Conservation (phyloP, 2,113 vertebrate species). For the Naja naja region DNA sequence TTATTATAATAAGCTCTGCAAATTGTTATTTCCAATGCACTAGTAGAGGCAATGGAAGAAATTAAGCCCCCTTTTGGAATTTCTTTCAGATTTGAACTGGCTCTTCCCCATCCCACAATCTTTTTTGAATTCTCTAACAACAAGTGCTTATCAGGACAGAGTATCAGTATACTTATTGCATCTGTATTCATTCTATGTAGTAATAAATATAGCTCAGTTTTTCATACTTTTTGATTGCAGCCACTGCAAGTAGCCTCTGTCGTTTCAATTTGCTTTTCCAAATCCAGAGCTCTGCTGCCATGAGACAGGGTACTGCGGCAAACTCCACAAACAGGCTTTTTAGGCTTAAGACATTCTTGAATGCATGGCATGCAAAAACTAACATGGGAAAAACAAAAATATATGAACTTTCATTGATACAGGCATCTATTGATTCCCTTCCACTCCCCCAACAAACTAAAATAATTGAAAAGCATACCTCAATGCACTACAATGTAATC, state of each 20-base stretch:
- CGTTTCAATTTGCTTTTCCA: conserved; percentile 84
- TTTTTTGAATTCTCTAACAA: not conserved
- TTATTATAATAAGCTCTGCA: not conserved
- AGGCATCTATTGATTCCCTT: not conserved
- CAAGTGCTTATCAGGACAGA: conserved; percentile 6
- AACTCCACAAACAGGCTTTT: conserved; percentile 92
- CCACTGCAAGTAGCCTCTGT: conserved; percentile 87
- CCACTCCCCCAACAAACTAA: not conserved
- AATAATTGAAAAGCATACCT: not conserved
- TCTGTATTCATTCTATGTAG: not conserved
- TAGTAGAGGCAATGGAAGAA: not conserved
- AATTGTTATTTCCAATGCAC: not conserved
- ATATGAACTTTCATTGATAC: not conserved
- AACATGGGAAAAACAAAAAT: conserved; percentile 19
- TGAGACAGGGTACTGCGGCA: conserved; percentile 80
- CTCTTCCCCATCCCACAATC: not conserved
- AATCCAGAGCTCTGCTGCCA: conserved; percentile 77
- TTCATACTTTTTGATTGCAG: conserved; percentile 85
- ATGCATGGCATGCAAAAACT: conserved; percentile 93
- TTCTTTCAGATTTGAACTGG: not conserved
- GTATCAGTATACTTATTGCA: not conserved
- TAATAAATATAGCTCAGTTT: not conserved
- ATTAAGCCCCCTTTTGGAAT: not conserved
- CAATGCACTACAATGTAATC: not conserved
- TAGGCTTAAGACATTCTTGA: conserved; percentile 91